These are phyloP conservation scores for Oryctolagus cuniculus DNA, from an alignment of 2,113 vertebrate species.

Conservation along the genomic window DNA sequence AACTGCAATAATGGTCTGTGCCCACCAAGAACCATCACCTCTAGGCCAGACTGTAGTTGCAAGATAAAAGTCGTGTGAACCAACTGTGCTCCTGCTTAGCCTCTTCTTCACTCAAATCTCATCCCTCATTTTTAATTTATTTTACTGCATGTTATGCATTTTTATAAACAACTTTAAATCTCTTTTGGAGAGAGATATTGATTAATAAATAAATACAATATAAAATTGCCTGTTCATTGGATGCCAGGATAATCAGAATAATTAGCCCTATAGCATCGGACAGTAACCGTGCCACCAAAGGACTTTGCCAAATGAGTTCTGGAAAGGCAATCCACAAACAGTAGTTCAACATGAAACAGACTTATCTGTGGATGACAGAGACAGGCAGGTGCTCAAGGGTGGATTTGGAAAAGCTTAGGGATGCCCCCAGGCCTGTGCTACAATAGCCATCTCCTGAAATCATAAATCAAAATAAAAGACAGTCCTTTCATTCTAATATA, in stretches of 20 bases:
- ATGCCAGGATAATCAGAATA: slow-evolving; percentile 43
- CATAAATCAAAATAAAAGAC: not conserved
- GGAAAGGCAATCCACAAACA: not conserved
- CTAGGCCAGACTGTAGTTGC: not conserved
- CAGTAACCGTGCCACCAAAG: not conserved
- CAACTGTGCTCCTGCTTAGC: not conserved
- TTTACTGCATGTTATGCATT: slow-evolving; percentile 1
- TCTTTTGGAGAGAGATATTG: slow-evolving; percentile 47
- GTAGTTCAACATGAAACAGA: not conserved
- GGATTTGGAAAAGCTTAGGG: not conserved
- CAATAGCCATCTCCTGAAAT: not conserved
- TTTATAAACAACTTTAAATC: slow-evolving; percentile 67
- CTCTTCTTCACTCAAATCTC: not conserved
- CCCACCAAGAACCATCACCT: not conserved
- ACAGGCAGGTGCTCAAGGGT: not conserved
- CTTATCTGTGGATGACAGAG: not conserved
- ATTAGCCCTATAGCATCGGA: not conserved
- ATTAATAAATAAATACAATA: slow-evolving; percentile 74
- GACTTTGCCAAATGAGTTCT: slow-evolving; percentile 31
- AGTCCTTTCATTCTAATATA: not conserved
- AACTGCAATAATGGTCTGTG: not conserved
- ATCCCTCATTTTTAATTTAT: slow-evolving; percentile 64
- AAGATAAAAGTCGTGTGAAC: not conserved
- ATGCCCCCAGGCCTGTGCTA: not conserved
- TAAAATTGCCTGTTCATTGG: slow-evolving; percentile 39